Percentiles rank a stretch among this genome's conserved stretches.
Evolutionary conservation across 2,797 vertebrate genomes (phyloP).

Genomic region (Dipus sagitta): DNA sequence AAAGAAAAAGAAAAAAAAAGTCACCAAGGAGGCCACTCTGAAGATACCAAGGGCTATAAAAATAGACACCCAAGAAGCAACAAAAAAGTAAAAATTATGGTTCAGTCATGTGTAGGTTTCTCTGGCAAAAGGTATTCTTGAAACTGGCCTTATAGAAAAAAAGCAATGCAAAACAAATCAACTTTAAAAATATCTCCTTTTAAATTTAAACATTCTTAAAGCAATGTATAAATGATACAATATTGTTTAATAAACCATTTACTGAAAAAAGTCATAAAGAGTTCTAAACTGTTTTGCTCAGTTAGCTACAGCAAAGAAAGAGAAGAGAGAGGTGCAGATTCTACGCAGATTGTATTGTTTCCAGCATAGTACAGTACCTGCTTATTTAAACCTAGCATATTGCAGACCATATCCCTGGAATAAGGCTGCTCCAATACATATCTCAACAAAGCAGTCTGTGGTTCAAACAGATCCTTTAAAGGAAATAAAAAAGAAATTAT

Average conservation of each 20-base stretch:
- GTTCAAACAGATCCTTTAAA: slow-evolving; percentile 98
- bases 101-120: slow-evolving; percentile 86
- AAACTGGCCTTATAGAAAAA: slow-evolving; percentile 93
- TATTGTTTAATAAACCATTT: slow-evolving; percentile 85
- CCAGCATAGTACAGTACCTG: slow-evolving; percentile 93
- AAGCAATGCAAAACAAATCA: slow-evolving; percentile 92
- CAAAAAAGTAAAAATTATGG: slow-evolving; percentile 74
- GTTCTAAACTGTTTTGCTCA: slow-evolving; percentile 90
- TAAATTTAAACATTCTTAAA: slow-evolving; percentile 88
- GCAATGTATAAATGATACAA: slow-evolving; percentile 88
- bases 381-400: slow-evolving; percentile 99
- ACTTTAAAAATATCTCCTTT: slow-evolving; percentile 88
- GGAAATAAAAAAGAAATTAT: slow-evolving; percentile 84
- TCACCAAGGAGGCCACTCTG: slow-evolving; percentile 77
- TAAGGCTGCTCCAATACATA: slow-evolving; percentile 99
- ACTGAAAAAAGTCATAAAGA: slow-evolving; percentile 81
- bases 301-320: slow-evolving; percentile 89
- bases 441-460: slow-evolving; percentile 97
- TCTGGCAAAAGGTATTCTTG: slow-evolving; percentile 91
- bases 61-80: slow-evolving; percentile 81
- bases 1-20: slow-evolving; percentile 62
- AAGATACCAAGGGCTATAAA: slow-evolving; percentile 83
- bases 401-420: slow-evolving; percentile 99
- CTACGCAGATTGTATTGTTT: slow-evolving; percentile 83
- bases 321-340: slow-evolving; percentile 89